These are phyloP conservation scores for Acutogordius australiensis DNA, from an alignment of 2,888 invertebrate species.

Conservation along the genomic window DNA sequence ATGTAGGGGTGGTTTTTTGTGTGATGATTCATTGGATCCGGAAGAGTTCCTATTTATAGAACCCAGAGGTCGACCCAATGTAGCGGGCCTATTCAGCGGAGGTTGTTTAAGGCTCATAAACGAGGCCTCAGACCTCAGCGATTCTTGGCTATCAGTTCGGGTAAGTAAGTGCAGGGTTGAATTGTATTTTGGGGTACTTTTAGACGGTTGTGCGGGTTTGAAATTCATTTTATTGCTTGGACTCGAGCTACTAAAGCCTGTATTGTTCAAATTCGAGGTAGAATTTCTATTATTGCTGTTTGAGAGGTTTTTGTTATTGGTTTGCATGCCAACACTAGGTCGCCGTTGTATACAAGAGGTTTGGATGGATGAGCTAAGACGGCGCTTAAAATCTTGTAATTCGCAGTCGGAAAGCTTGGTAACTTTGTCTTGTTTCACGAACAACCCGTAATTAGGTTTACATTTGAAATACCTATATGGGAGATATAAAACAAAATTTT, in stretches of 20 bases:
- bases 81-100: neutral
- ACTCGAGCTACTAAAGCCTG: no score
- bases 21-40: no score
- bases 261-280: neutral
- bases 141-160: neutral
- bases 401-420: neutral
- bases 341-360: neutral
- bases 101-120: neutral
- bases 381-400: no score
- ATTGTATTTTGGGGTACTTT: no score
- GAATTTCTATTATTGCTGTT: neutral
- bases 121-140: neutral
- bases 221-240: neutral
- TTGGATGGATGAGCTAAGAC: no score
- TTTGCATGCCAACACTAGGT: neutral
- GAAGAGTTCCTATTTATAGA: no score
- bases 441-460: neutral
- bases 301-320: neutral
- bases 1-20: no score
- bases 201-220: no score
- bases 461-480: neutral
- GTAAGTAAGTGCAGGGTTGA: neutral
- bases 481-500: no score
- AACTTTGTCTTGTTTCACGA: neutral
- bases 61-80: no score